A percentile compares a stretch with the other conserved stretches of the same genome.
Evolutionary conservation across 1,140 invertebrate species (phyloP).

Genomic region (Xylocopa sonorina): DNA sequence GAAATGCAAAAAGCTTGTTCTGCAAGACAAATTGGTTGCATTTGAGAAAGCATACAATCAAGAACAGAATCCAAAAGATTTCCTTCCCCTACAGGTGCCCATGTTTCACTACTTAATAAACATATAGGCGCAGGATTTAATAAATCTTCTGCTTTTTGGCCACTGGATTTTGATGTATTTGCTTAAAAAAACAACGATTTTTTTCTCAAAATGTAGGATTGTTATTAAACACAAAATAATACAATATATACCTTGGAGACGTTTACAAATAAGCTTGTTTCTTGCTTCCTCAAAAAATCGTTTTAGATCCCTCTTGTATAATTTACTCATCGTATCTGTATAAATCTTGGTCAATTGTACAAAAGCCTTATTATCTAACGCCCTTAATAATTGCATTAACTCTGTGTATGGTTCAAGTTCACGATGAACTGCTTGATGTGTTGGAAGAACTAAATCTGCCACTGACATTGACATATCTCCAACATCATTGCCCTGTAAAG

Average conservation of each 20-base stretch:
- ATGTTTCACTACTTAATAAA: slow-evolving; percentile 75
- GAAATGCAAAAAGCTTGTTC: slow-evolving; percentile 98
- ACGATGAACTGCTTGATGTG: slow-evolving; percentile 90
- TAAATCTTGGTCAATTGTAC: slow-evolving; percentile 91
- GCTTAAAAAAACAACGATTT: slow-evolving; percentile 40
- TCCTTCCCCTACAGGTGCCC: slow-evolving; percentile 77
- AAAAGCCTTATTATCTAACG: slow-evolving; percentile 92
- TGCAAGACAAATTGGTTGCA: slow-evolving; percentile 95
- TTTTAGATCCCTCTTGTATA: slow-evolving; percentile 92
- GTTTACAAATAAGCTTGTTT: slow-evolving; percentile 79
- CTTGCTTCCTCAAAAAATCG: slow-evolving; percentile 91
- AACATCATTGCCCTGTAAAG: slow-evolving; percentile 85
- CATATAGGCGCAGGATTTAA: slow-evolving; percentile 77
- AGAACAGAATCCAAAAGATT: slow-evolving; percentile 86
- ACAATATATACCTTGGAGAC: slow-evolving; percentile 67
- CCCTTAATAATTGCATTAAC: slow-evolving; percentile 95
- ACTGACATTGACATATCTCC: slow-evolving; percentile 83
- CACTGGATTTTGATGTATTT: slow-evolving; percentile 72
- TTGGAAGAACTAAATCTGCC: slow-evolving; percentile 86
- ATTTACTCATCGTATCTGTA: slow-evolving; percentile 88
- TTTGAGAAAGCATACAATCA: slow-evolving; percentile 91
- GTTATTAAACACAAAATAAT: not conserved
- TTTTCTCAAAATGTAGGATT: slow-evolving; percentile 11
- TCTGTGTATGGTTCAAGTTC: slow-evolving; percentile 93
- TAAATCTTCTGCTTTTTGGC: slow-evolving; percentile 74